phyloP scores from a whole-genome alignment of 2,888 invertebrate genomes.

The Cataglyphis rosenhaueri region DNA sequence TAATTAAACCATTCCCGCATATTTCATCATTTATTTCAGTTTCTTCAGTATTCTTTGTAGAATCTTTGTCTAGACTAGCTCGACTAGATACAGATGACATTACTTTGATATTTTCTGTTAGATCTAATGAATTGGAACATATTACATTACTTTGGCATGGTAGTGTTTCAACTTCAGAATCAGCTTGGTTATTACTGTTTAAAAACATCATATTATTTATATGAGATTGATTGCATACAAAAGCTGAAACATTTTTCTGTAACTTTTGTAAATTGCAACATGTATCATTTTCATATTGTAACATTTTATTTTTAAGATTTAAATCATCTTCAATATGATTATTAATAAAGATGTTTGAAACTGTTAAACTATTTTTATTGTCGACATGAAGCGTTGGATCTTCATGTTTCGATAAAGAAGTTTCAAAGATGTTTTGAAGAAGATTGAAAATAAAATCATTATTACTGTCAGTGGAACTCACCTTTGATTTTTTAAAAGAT shows the following conservation, averaged over 20 bases:
- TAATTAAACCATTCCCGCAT: neutral
- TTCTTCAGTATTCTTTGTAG: neutral
- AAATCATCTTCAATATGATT: conserved; percentile 8
- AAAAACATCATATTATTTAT: neutral
- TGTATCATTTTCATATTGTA: neutral
- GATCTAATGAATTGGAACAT: neutral
- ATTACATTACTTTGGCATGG: conserved; percentile 4
- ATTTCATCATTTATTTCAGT: neutral
- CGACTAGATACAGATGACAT: neutral
- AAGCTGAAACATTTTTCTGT: neutral
- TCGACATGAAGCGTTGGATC: neutral
- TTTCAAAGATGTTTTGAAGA: neutral
- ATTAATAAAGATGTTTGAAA: conserved; percentile 7
- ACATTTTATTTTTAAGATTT: neutral
- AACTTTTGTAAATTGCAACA: conserved; percentile 12
- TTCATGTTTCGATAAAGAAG: neutral
- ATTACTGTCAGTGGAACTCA: neutral
- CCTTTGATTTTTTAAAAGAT: neutral
- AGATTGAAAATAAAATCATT: neutral
- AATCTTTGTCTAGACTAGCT: neutral
- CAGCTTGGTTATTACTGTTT: neutral
- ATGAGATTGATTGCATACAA: neutral
- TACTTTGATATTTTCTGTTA: conserved; percentile 3
- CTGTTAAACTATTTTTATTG: too few species aligned
- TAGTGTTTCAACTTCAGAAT: neutral